phyloP scores from a whole-genome alignment of 2,797 vertebrate genomes.

The Clarias pachynema region DNA sequence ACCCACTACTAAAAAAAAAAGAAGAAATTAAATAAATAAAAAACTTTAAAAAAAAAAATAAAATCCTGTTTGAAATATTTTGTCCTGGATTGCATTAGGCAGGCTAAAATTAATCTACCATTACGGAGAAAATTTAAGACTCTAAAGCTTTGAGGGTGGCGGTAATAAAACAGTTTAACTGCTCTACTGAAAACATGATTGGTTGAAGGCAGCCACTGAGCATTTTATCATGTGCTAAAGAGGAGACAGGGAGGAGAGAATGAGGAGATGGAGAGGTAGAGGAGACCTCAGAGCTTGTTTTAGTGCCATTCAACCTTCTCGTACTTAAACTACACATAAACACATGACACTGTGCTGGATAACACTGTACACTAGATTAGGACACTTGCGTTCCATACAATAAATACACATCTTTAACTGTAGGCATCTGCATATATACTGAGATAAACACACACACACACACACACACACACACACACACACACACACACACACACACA shows the following conservation, averaged over 20 bases:
- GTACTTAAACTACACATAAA: conserved; percentile 35
- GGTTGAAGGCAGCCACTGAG: conserved; percentile 62
- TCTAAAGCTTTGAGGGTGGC: conserved; percentile 65
- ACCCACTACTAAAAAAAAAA: conserved; percentile 15
- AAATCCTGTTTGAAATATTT: conserved; percentile 61
- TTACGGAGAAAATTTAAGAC: conserved; percentile 67
- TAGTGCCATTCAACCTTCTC: conserved; percentile 22
- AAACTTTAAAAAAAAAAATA: conserved; percentile 24
- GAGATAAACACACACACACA: background rate
- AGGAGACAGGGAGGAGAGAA: conserved; percentile 58
- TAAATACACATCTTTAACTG: conserved; percentile 4
- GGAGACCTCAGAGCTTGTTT: conserved; percentile 47
- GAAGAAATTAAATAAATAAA: background rate
- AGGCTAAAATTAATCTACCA: conserved; percentile 70
- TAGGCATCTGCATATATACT: background rate
- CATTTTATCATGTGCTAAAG: conserved; percentile 68
- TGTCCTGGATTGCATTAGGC: conserved; percentile 67
- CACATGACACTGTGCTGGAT: conserved; percentile 15
- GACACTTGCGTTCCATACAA: background rate
- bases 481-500: background rate
- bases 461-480: background rate
- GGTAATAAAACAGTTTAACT: conserved; percentile 69
- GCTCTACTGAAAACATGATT: conserved; percentile 67
- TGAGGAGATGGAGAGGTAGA: conserved; percentile 48
- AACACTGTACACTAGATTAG: background rate